A percentile compares a stretch with the other conserved stretches of the same genome.
phyloP scores from a whole-genome alignment of 1,140 invertebrate species.

The Drosophila bifasciata region DNA sequence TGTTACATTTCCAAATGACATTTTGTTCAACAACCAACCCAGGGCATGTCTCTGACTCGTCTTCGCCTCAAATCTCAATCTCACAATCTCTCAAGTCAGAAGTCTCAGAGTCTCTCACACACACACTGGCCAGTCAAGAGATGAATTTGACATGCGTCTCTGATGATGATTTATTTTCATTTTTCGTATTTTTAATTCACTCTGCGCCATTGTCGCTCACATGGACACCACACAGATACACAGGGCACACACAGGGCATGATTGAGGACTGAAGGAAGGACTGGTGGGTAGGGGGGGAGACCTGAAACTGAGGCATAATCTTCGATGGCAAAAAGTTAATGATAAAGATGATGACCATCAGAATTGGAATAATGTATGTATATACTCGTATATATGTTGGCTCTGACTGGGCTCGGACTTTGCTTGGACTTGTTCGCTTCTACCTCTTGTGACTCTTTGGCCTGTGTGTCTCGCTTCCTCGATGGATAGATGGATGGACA shows the following conservation, averaged over 20 bases:
- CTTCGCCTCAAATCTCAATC: constrained; percentile 24
- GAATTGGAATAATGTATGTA: constrained; percentile 71
- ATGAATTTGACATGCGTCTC: constrained; percentile 75
- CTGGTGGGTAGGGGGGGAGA: not conserved
- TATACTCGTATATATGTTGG: constrained; percentile 31
- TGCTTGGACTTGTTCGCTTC: too few relatives aligned
- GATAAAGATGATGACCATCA: constrained; percentile 76
- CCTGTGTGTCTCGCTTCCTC: too few relatives aligned
- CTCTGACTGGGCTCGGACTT: too few relatives aligned
- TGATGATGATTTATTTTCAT: constrained; percentile 77
- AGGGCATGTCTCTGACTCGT: not conserved
- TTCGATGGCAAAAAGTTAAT: constrained; percentile 75
- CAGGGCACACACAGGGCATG: constrained; percentile 2
- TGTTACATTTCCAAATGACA: constrained; percentile 64
- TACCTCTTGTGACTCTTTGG: too few relatives aligned
- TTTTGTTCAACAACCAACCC: constrained; percentile 39
- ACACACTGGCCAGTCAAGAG: constrained; percentile 60
- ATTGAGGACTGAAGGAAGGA: not conserved
- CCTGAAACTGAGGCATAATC: constrained; percentile 47
- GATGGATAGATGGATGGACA: constrained; percentile 63
- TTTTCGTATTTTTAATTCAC: constrained; percentile 76
- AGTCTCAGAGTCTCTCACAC: not conserved
- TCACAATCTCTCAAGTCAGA: too few relatives aligned
- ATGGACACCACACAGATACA: constrained; percentile 36
- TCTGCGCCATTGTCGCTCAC: constrained; percentile 73